These are phyloP conservation scores for Bombus superbus DNA, from an alignment of 1,140 invertebrate species.

Conservation along the genomic window DNA sequence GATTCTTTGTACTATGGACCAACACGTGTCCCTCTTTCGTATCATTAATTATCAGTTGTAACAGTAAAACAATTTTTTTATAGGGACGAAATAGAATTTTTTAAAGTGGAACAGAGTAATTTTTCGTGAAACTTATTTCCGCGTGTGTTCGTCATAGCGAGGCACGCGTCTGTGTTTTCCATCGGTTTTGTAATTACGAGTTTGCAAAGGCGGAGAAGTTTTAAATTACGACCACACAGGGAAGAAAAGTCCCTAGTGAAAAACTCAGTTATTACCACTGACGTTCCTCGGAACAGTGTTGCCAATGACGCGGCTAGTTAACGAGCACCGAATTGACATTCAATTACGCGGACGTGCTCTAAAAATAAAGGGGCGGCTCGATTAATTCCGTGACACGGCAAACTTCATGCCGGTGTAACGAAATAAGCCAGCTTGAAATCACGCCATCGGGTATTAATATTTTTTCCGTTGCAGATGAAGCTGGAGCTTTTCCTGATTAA, in stretches of 20 bases:
- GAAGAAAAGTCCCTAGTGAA: neutral
- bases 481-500: neutral
- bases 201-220: no score
- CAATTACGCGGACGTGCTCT: slow-evolving; percentile 31
- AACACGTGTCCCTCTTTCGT: neutral
- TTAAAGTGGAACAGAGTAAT: neutral
- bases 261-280: slow-evolving; percentile 8
- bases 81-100: no score
- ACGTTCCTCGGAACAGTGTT: neutral
- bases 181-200: neutral
- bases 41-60: no score
- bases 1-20: neutral
- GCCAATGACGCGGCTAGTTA: slow-evolving; percentile 1
- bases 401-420: neutral
- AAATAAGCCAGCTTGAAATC: neutral
- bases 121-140: neutral
- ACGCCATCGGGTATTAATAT: slow-evolving; percentile 15
- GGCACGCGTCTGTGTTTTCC: neutral
- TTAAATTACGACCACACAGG: neutral
- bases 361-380: slow-evolving; percentile 23
- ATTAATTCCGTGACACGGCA: slow-evolving; percentile 40
- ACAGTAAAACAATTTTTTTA: no score
- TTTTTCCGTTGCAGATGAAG: neutral
- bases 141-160: neutral
- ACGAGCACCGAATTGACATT: slow-evolving; percentile 41